These are phyloP conservation scores for Schrankia costaestrigalis DNA, from an alignment of 2,888 invertebrate genomes.

Conservation along the genomic window DNA sequence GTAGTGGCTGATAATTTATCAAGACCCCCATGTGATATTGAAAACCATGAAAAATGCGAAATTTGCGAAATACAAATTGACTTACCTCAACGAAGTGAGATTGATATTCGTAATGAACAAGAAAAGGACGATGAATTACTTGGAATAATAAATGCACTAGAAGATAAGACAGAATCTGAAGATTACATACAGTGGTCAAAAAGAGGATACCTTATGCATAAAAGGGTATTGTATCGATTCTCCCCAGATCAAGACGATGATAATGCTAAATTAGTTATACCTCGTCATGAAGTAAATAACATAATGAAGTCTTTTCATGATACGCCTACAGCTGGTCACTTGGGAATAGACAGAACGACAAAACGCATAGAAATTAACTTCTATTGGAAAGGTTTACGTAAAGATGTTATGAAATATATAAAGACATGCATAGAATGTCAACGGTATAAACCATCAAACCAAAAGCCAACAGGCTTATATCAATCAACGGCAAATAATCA, in stretches of 20 bases:
- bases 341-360: constrained; percentile 7
- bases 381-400: constrained; percentile 6
- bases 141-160: constrained; percentile 1
- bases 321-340: constrained; percentile 5
- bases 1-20: constrained; percentile 43
- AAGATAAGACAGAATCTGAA: background rate
- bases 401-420: constrained; percentile 1
- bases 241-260: constrained; percentile 8
- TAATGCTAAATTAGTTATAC: constrained; percentile 7
- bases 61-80: constrained; percentile 7
- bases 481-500: background rate
- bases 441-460: constrained; percentile 1
- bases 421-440: constrained; percentile 1
- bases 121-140: constrained; percentile 2
- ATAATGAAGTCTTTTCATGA: constrained; percentile 7
- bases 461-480: constrained; percentile 1
- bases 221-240: constrained; percentile 2
- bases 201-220: background rate
- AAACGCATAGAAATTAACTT: constrained; percentile 2
- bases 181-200: background rate
- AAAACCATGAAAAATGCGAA: constrained; percentile 1
- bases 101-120: constrained; percentile 1
- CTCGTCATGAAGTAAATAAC: constrained; percentile 4
- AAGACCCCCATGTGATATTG: constrained; percentile 1
- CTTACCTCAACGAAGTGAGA: background rate